Percentiles rank a stretch among this genome's conserved stretches.
Conservation (phyloP, 64 coral and sea anemone species). For the Exaiptasia diaphana region DNA sequence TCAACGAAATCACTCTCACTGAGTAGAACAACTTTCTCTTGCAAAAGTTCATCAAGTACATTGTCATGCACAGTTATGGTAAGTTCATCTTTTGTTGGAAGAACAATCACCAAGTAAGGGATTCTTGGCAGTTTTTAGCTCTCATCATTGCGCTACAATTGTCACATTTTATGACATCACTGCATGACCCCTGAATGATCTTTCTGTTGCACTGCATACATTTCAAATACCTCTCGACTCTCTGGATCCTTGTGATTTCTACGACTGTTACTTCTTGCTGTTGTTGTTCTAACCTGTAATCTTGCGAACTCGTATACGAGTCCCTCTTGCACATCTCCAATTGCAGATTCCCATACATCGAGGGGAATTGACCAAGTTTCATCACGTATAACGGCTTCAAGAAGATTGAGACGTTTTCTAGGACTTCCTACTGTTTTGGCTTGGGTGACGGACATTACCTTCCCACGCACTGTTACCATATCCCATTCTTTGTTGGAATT, state of each 20-base stretch:
- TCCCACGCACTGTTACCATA: constrained; percentile 18
- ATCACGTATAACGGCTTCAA: constrained; percentile 18
- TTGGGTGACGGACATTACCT: constrained; percentile 13
- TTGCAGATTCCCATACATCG: constrained; percentile 32
- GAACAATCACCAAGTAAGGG: neutral
- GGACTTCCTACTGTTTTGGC: neutral
- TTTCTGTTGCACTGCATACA: constrained; percentile 47
- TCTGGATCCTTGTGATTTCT: constrained; percentile 2
- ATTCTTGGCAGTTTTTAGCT: constrained; percentile 4
- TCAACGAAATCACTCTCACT: neutral
- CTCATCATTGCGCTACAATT: constrained; percentile 21
- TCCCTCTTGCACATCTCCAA: constrained; percentile 9
- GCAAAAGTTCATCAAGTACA: neutral
- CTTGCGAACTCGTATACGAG: neutral
- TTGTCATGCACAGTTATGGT: neutral
- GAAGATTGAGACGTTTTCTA: constrained; percentile 5
- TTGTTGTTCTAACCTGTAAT: neutral
- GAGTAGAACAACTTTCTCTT: constrained; percentile 5
- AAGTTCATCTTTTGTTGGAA: neutral
- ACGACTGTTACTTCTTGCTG: neutral
- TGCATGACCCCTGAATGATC: constrained; percentile 38
- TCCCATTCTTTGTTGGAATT: constrained; percentile 53
- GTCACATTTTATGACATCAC: constrained; percentile 36
- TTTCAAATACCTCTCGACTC: constrained; percentile 35
- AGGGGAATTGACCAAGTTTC: constrained; percentile 16